phyloP scores from a whole-genome alignment of 2,797 vertebrate genomes.

The Pangasius macronema region DNA sequence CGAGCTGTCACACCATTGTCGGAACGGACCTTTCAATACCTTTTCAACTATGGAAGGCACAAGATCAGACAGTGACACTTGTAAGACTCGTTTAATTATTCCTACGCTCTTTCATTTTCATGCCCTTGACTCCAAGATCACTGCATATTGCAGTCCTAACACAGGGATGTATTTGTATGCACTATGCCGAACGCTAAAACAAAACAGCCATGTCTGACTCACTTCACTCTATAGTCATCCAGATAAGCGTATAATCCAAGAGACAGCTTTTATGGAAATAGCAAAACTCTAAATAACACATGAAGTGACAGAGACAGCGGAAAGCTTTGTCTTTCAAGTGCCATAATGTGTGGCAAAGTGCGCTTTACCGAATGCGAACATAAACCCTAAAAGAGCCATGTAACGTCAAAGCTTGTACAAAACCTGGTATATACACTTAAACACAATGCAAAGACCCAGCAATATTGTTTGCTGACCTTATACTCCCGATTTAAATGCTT shows the following conservation, averaged over 20 bases:
- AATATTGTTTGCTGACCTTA: conserved; percentile 31
- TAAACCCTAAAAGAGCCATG: conserved; percentile 17
- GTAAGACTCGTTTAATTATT: conserved; percentile 18
- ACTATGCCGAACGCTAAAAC: not conserved
- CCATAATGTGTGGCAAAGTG: conserved; percentile 22
- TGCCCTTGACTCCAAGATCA: conserved; percentile 13
- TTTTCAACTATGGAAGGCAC: conserved; percentile 28
- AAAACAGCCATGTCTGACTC: conserved; percentile 11
- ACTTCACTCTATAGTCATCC: conserved; percentile 21
- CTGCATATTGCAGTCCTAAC: not conserved
- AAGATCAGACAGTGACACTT: conserved; percentile 19
- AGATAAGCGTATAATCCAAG: conserved; percentile 2
- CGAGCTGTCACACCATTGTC: conserved; percentile 11
- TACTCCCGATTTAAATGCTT: conserved; percentile 11
- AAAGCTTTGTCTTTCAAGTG: conserved; percentile 42
- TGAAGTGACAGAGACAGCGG: conserved; percentile 24
- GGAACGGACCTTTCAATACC: not conserved
- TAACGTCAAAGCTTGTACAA: conserved; percentile 5
- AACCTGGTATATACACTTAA: conserved; percentile 17
- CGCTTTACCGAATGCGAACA: conserved; percentile 36
- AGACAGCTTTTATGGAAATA: conserved; percentile 33
- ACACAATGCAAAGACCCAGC: conserved; percentile 1
- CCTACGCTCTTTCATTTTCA: not conserved
- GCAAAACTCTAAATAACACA: conserved; percentile 37
- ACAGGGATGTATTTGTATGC: not conserved